Evolutionary conservation across 2,888 invertebrate species (phyloP).

Genomic region (Unio pictorum): DNA sequence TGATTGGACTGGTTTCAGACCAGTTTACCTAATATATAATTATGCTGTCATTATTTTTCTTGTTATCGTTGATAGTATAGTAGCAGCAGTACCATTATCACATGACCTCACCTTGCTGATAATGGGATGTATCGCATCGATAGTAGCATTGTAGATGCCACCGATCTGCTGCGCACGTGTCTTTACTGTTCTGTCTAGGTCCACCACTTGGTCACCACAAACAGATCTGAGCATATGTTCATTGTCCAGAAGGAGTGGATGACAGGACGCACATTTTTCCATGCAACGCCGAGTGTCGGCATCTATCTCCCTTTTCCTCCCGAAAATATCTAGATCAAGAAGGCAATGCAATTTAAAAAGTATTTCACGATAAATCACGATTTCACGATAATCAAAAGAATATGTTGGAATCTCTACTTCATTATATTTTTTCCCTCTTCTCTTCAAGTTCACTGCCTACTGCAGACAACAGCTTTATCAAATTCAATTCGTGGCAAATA

Average conservation of each 20-base stretch:
- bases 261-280: conserved; percentile 23
- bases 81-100: neutral
- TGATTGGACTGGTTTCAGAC: too few species aligned
- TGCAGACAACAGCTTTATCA: too few species aligned
- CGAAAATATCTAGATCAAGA: conserved; percentile 16
- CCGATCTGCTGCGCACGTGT: conserved; percentile 9
- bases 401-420: too few species aligned
- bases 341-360: neutral
- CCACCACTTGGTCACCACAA: conserved; percentile 18
- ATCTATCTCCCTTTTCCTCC: conserved; percentile 23
- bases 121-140: conserved; percentile 19
- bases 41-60: too few species aligned
- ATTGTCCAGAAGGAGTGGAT: conserved; percentile 21
- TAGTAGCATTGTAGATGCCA: conserved; percentile 19
- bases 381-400: too few species aligned
- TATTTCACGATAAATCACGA: too few species aligned
- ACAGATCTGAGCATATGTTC: conserved; percentile 22
- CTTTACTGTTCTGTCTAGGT: conserved; percentile 22
- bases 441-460: too few species aligned
- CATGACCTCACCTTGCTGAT: conserved; percentile 19
- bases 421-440: too few species aligned
- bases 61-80: too few species aligned
- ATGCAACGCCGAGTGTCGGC: conserved; percentile 21
- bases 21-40: too few species aligned
- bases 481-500: too few species aligned